These are phyloP conservation scores for Adelosebastes latens DNA, from an alignment of 2,797 vertebrate genomes.

Conservation along the genomic window DNA sequence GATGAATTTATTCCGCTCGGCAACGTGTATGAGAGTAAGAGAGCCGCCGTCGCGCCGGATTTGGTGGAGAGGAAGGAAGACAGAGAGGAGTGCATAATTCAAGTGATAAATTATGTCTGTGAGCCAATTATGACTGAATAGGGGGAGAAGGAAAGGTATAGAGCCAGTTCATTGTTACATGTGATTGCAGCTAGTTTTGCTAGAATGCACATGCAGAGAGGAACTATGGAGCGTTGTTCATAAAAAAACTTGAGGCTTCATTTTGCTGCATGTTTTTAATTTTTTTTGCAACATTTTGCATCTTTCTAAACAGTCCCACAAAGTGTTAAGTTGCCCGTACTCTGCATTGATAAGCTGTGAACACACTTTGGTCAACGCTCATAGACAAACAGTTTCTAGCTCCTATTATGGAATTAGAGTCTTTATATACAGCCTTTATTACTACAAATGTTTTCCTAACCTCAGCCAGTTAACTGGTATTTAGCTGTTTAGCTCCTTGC, in stretches of 20 bases:
- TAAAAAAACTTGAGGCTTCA: not conserved
- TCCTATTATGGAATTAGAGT: conserved; percentile 14
- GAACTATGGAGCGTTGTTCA: not conserved
- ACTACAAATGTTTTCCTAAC: not conserved
- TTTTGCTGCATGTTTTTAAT: not conserved
- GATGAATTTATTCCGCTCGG: conserved; percentile 52
- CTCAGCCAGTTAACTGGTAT: not conserved
- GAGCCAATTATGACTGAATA: conserved; percentile 42
- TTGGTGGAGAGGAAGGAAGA: conserved; percentile 24
- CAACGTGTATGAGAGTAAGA: conserved; percentile 64
- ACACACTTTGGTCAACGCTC: not conserved
- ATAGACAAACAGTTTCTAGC: not conserved
- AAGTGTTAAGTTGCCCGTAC: not conserved
- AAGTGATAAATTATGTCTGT: conserved; percentile 51
- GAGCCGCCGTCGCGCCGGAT: conserved; percentile 2
- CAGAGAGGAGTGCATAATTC: conserved; percentile 34
- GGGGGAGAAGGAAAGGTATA: not conserved
- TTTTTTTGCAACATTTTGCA: too few species aligned
- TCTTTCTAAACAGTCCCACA: not conserved
- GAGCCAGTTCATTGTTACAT: not conserved
- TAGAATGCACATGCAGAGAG: not conserved
- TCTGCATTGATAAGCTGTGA: not conserved
- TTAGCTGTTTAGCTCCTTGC: not conserved
- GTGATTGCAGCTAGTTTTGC: not conserved
- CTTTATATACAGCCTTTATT: not conserved